These are phyloP conservation scores for Tangara arthus DNA, from an alignment of 2,797 vertebrate species.

Conservation along the genomic window DNA sequence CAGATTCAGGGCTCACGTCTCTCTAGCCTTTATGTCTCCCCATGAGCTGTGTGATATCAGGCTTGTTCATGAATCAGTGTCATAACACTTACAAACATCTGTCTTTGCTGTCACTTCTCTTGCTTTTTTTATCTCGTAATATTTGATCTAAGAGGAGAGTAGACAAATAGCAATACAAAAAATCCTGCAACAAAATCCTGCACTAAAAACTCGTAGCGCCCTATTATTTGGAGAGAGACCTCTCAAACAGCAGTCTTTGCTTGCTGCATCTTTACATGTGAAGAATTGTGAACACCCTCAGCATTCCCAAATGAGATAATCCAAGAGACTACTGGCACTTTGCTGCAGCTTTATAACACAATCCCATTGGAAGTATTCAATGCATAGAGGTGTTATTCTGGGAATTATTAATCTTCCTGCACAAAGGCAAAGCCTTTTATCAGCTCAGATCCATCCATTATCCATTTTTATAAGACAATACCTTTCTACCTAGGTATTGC, in stretches of 20 bases:
- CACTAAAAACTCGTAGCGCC: background rate
- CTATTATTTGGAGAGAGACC: background rate
- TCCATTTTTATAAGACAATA: constrained; percentile 44
- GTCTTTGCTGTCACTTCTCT: background rate
- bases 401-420: background rate
- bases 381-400: background rate
- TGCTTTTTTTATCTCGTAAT: background rate
- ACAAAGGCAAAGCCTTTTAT: constrained; percentile 18
- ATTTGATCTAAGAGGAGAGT: background rate
- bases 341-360: background rate
- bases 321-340: background rate
- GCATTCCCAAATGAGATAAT: background rate
- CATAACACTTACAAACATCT: background rate
- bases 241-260: background rate
- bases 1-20: background rate
- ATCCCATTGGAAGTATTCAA: background rate
- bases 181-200: background rate
- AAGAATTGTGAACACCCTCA: background rate
- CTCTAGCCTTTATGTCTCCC: background rate
- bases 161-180: background rate
- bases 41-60: background rate
- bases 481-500: constrained; percentile 10
- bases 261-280: background rate
- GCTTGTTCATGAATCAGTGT: background rate
- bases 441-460: constrained; percentile 9